Evolutionary conservation across 2,797 vertebrate species (phyloP).

Genomic region (Brachyrhaphis roseni): DNA sequence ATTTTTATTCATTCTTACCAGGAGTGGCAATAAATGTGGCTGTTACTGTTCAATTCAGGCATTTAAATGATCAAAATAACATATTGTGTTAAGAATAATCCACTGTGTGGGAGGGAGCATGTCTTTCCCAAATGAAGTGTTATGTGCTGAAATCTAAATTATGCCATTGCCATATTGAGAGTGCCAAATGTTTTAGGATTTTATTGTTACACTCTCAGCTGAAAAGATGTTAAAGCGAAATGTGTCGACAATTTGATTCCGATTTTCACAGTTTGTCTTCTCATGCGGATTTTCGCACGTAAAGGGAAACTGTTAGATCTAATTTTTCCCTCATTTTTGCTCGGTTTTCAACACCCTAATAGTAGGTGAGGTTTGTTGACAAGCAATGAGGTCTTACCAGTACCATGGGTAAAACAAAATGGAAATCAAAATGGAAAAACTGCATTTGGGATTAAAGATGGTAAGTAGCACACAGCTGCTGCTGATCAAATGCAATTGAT

Average conservation of each 20-base stretch:
- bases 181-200: background rate
- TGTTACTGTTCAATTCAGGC: conserved; percentile 11
- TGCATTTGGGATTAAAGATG: background rate
- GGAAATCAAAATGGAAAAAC: background rate
- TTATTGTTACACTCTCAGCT: background rate
- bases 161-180: background rate
- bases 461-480: background rate
- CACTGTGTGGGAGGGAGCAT: conserved; percentile 19
- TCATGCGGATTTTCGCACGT: background rate
- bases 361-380: background rate
- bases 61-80: conserved; percentile 21
- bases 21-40: background rate
- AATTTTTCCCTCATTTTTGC: background rate
- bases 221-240: conserved; percentile 1
- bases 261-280: background rate
- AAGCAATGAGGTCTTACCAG: background rate
- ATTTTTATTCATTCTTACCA: background rate
- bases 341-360: background rate
- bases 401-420: background rate
- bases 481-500: background rate
- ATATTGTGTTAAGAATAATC: conserved; percentile 24
- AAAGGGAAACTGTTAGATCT: background rate
- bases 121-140: conserved; percentile 9
- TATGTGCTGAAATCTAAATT: conserved; percentile 14
- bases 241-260: background rate